Evolutionary conservation across 2,888 invertebrate genomes (phyloP).

Genomic region (Papilio demoleus): DNA sequence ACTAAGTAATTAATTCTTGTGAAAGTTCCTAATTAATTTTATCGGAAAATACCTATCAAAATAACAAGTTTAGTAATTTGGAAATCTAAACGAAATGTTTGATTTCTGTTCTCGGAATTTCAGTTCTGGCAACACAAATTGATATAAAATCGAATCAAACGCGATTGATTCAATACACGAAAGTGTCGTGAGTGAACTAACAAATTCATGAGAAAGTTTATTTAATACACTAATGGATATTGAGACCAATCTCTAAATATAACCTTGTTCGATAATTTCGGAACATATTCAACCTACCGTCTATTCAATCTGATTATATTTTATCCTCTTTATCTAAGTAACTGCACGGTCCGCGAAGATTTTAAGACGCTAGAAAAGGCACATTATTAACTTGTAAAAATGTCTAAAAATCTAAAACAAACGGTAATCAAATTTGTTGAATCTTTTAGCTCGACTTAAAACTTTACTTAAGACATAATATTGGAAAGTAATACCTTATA

Average conservation of each 20-base stretch:
- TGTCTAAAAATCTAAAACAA: too few species aligned
- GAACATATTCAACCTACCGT: too few species aligned
- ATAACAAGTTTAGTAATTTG: neutral
- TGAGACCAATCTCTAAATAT: neutral
- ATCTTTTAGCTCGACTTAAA: too few species aligned
- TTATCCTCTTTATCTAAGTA: too few species aligned
- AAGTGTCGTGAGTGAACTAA: neutral
- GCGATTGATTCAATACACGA: neutral
- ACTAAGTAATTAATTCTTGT: neutral
- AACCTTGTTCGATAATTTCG: too few species aligned
- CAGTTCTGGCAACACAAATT: neutral
- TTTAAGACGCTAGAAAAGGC: too few species aligned
- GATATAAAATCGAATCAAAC: neutral
- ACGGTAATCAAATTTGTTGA: too few species aligned
- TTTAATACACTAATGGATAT: conserved; percentile 4
- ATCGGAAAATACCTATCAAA: neutral
- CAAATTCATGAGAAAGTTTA: neutral
- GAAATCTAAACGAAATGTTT: neutral
- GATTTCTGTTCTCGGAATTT: neutral
- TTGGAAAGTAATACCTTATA: too few species aligned
- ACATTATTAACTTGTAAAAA: too few species aligned
- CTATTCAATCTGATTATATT: too few species aligned
- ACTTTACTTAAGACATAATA: too few species aligned
- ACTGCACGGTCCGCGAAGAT: too few species aligned
- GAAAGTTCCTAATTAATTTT: neutral